Percentiles rank a stretch among this genome's conserved stretches.
These are phyloP conservation scores for Corythornis cristatus DNA, from an alignment of 2,113 vertebrate genomes.

Conservation along the genomic window DNA sequence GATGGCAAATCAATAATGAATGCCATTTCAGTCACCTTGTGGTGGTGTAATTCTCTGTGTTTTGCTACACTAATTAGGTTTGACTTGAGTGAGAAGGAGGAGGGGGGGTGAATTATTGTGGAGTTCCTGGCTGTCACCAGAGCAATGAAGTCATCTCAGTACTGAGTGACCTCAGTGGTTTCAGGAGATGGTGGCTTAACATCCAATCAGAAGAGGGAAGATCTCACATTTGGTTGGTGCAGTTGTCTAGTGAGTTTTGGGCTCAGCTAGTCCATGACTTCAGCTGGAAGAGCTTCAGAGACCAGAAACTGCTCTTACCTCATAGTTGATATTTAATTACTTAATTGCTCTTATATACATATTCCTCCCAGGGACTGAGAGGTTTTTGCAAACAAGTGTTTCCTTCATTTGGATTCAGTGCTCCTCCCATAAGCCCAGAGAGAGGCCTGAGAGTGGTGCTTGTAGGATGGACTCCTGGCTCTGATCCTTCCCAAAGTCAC, in stretches of 20 bases:
- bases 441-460: not conserved
- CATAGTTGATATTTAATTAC: not conserved
- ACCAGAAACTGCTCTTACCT: not conserved
- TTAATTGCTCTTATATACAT: not conserved
- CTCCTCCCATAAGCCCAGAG: not conserved
- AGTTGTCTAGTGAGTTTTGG: not conserved
- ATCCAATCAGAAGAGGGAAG: not conserved
- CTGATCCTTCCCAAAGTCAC: not conserved
- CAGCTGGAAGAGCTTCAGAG: not conserved
- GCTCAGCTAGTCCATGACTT: not conserved
- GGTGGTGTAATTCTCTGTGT: slow-evolving; percentile 51
- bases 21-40: slow-evolving; percentile 57
- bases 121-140: slow-evolving; percentile 3
- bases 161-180: slow-evolving; percentile 3
- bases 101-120: slow-evolving; percentile 18
- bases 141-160: not conserved
- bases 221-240: not conserved
- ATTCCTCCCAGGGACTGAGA: not conserved
- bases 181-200: not conserved
- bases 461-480: not conserved
- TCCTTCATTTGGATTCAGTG: not conserved
- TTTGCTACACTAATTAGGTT: slow-evolving; percentile 44
- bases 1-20: slow-evolving; percentile 65
- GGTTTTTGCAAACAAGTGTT: not conserved
- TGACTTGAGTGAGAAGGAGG: slow-evolving; percentile 28